Evolutionary conservation across 2,113 vertebrate species (phyloP).

Genomic region (Petrocephalus microphthalmus): DNA sequence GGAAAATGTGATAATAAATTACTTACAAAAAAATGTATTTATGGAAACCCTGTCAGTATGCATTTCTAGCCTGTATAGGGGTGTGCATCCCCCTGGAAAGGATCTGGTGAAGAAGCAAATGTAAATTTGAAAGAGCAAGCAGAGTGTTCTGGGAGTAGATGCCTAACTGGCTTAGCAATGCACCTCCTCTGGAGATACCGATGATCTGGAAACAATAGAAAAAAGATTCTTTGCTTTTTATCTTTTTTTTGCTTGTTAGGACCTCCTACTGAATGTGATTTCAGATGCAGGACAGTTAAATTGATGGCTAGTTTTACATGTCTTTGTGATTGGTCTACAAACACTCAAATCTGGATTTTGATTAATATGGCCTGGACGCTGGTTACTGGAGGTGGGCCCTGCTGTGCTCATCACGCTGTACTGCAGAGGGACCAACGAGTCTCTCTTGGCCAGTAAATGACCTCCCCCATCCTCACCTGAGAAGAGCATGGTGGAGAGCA

Average conservation of each 20-base stretch:
- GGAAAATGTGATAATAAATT: background rate
- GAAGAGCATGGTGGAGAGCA: background rate
- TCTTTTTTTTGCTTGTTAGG: background rate
- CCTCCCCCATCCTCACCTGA: background rate
- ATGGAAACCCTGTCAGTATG: background rate
- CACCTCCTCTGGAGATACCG: background rate
- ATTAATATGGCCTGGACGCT: background rate
- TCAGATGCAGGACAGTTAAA: background rate
- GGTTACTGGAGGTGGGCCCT: background rate
- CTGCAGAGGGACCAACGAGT: background rate
- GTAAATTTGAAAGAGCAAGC: background rate
- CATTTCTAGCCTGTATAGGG: background rate
- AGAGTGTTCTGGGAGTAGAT: background rate
- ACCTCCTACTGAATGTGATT: background rate
- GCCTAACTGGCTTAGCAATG: background rate
- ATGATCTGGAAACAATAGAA: background rate
- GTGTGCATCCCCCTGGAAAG: background rate
- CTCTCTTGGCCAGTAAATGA: background rate
- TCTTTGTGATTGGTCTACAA: background rate
- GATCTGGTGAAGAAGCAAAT: background rate
- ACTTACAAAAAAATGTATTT: background rate
- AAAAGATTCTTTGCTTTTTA: background rate
- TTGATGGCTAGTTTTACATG: background rate
- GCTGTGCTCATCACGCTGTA: background rate
- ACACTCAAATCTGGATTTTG: background rate